These are phyloP conservation scores for Heliangelus exortis DNA, from an alignment of 2,797 vertebrate genomes.

Conservation along the genomic window DNA sequence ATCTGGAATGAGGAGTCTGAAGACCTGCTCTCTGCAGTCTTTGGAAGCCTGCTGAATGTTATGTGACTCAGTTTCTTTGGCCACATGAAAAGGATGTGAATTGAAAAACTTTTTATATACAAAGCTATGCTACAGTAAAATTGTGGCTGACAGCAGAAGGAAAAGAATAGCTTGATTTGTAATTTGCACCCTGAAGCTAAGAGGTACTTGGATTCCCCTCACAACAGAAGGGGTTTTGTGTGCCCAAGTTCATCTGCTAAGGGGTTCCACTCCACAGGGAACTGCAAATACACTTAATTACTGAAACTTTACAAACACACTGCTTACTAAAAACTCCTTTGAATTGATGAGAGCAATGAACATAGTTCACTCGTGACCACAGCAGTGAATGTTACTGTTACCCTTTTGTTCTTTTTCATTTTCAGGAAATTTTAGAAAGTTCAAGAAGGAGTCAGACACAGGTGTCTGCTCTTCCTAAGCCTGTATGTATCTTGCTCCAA, in stretches of 20 bases:
- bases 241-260: not conserved
- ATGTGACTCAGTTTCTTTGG: not conserved
- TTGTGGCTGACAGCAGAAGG: not conserved
- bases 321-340: not conserved
- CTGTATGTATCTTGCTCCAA: not conserved
- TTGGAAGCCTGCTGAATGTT: not conserved
- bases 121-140: not conserved
- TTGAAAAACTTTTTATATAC: not conserved
- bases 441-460: not conserved
- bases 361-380: not conserved
- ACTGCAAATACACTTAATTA: not conserved
- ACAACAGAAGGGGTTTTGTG: not conserved
- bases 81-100: not conserved
- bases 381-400: not conserved
- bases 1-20: conserved; percentile 1
- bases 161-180: not conserved
- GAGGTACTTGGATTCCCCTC: not conserved
- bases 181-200: not conserved
- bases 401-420: not conserved
- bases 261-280: not conserved
- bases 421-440: not conserved
- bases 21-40: not conserved
- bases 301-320: not conserved
- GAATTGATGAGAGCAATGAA: not conserved
- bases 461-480: not conserved